These are phyloP conservation scores for Schrankia costaestrigalis DNA, from an alignment of 2,888 invertebrate species.

Conservation along the genomic window DNA sequence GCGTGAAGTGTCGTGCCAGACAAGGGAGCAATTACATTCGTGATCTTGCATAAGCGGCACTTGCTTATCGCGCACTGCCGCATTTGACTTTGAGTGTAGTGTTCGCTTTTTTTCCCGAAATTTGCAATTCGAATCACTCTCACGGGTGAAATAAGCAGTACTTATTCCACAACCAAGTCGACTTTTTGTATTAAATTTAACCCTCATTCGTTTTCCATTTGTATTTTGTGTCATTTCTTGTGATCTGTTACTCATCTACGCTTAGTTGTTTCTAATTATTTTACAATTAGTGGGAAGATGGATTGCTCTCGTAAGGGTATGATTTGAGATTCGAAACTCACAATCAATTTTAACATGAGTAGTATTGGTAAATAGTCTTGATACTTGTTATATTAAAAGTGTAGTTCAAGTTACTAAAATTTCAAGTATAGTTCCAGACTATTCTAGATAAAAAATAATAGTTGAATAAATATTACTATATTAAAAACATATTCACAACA, in stretches of 20 bases:
- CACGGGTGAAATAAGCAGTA: constrained; percentile 54
- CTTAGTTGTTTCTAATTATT: constrained; percentile 59
- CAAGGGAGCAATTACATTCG: constrained; percentile 82
- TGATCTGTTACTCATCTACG: constrained; percentile 39
- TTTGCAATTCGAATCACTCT: constrained; percentile 76
- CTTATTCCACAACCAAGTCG: constrained; percentile 32
- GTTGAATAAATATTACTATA: neutral
- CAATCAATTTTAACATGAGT: constrained; percentile 35
- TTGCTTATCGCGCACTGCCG: constrained; percentile 78
- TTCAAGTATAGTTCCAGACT: too few species aligned
- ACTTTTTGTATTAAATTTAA: constrained; percentile 19
- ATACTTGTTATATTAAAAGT: constrained; percentile 1
- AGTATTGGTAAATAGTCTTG: constrained; percentile 8
- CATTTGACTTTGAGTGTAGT: constrained; percentile 77
- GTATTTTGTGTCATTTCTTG: constrained; percentile 25
- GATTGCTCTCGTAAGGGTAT: constrained; percentile 45
- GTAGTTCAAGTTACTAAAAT: too few species aligned
- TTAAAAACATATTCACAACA: neutral
- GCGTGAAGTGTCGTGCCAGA: constrained; percentile 79
- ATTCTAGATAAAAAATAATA: neutral
- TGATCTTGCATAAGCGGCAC: constrained; percentile 82
- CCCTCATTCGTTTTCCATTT: constrained; percentile 26
- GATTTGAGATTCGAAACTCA: constrained; percentile 44
- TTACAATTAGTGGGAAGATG: constrained; percentile 60
- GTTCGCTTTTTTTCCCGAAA: constrained; percentile 71